Evolutionary conservation across 2,888 invertebrate species (phyloP), one percentile per base, ranked within the genome.

Genomic region (Conomelus anceps): DNA sequence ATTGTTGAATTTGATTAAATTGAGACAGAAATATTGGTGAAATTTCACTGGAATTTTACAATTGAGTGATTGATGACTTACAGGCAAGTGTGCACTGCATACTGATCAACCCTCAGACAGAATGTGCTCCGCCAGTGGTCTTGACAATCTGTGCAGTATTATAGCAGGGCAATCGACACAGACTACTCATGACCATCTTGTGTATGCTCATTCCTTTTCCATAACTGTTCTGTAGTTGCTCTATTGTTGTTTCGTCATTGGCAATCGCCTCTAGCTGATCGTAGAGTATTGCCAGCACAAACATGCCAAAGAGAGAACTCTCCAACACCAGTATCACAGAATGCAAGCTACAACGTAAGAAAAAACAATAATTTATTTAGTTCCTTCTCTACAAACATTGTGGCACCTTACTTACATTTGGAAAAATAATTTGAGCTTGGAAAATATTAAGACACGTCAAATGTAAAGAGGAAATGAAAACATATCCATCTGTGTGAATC

Each of bases 241-340:
- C 97, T 0, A 97, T 95, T 0, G 96, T 96, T 22, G 97, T 98
- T 93, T 98, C 97, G 92, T 98, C 98, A 89, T 96, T 95, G 91
- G 97, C 95, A 92, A 98, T 97, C 11, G 97, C 97, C 93, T 97
- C 96, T 91, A 98, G 94, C 93, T 98, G 97, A 94, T 98, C 98
- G 91, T 97, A 96, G 93, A 98, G 95, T 91, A 98, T 97, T 85
- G 97, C 97, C 89, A 96, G 94, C 22, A 98, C 98, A 93, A 98
- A 98, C 92, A 98, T 95, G 11, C 98, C 98, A 93, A 98, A 98
- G 24, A 98, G 94, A 9, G 96, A 95, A 90, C 97, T 96, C 93
- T 98, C 98, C 93, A 98, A 93, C 90, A 97, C 94, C 91, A 98
- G 94, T 92, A 97, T 95, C 88, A 98, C 96, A 91, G 96, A 96